Base-by-base conservation (phyloP, 2,888 invertebrate species). In the Lepidonotus clava region DNA sequence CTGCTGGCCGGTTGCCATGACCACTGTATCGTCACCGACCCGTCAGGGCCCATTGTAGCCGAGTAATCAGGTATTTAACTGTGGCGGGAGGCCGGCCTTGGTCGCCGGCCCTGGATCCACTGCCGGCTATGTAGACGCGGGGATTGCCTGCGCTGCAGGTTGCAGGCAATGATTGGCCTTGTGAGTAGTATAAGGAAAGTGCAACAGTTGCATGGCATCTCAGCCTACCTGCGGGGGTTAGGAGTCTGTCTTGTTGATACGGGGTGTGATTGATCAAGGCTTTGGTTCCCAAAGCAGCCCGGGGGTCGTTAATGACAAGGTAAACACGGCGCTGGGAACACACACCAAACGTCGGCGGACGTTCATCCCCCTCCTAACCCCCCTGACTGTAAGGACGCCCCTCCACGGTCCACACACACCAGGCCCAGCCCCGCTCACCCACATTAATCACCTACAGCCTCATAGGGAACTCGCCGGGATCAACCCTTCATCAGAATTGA, bases 1-100 rank as follows among this genome's bases (percentile, higher is more conserved):
- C 71, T 5, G 38, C 71, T 71, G 71, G 71, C 71, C 36, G 36
- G 71, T 71, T 71, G 71, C 71, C 71, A 71, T 71, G 71, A 1
- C 71, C 36, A 71, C 71, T 38, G 36, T 71, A 34, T 38, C 71
- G 36, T 34, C 24, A 11, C 18, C 18, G 46, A 46, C 46, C 46
- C 18, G n/a, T n/a, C n/a, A n/a, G n/a, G n/a, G n/a, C n/a, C n/a
- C 71, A 71, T 71, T 71, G 71, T 71, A 38, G 28, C 61, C 5
- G 61, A 24, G 61, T 61, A 61, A 61, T 28, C 61, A 34, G 71
- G 21, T n/a, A 24, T 71, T 71, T 71, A 71, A 28, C 71, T 71
- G 71, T 71, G 34, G 71, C 71, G 34, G 71, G 71, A 71, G 34
- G 36, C 18, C 46, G 8, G 46, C 18, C 46, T 18, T 46, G 8